Conservation (phyloP, 2,888 invertebrate genomes). For the Tricholauxania praeusta region DNA sequence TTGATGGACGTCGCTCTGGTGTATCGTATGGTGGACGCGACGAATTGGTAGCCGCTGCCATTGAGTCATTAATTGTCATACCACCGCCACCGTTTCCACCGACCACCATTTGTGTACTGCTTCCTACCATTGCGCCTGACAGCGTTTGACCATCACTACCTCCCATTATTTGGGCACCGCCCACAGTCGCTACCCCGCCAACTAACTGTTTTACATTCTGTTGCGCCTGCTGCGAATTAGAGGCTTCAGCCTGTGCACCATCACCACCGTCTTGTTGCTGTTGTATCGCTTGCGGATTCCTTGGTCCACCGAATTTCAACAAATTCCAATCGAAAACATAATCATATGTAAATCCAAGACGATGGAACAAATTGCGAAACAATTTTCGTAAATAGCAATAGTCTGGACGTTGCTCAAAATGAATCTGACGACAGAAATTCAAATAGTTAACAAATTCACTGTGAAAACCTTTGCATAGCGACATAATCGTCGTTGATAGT, state of each 20-base stretch:
- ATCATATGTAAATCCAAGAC: constrained; percentile 97
- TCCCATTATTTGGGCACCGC: constrained; percentile 55
- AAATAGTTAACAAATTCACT: constrained; percentile 97
- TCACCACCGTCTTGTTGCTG: constrained; percentile 63
- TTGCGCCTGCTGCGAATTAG: constrained; percentile 47
- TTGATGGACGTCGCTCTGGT: constrained; percentile 68
- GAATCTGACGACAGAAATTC: constrained; percentile 95
- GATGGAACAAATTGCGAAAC: constrained; percentile 95
- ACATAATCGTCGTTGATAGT: constrained; percentile 94
- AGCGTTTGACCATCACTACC: constrained; percentile 53
- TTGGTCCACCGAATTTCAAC: constrained; percentile 86
- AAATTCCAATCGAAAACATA: constrained; percentile 99
- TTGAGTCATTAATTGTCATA: constrained; percentile 64
- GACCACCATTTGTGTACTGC: constrained; percentile 55
- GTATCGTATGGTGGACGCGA: constrained; percentile 68
- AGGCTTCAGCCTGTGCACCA: constrained; percentile 52
- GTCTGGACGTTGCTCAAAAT: constrained; percentile 98
- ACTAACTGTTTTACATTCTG: constrained; percentile 58
- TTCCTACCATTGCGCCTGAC: constrained; percentile 50
- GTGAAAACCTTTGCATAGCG: constrained; percentile 81
- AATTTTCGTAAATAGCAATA: constrained; percentile 96
- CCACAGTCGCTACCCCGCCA: constrained; percentile 57
- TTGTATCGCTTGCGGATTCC: constrained; percentile 64
- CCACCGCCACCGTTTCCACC: constrained; percentile 57
- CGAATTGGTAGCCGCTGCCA: constrained; percentile 68